Base-by-base conservation (phyloP, 2,888 invertebrate species). In the Phaonia tiefii region DNA sequence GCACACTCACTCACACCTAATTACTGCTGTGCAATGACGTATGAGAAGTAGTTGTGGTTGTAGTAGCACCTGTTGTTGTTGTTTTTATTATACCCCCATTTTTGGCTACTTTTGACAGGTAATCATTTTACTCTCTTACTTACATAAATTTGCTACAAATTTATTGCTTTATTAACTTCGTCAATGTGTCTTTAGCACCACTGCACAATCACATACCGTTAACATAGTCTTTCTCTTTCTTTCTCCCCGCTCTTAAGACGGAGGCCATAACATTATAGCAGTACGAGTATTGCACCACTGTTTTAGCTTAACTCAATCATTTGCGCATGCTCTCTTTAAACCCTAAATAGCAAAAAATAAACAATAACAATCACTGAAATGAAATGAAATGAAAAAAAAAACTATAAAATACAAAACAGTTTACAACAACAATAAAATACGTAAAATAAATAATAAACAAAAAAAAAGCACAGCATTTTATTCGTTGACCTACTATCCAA, bases 401-500 rank as follows among this genome's bases (percentile, higher is more conserved):
- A 54, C 54, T 54, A 54, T 54, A 11, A 54, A 22, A 17, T 51
- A 51, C 51, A 22, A 51, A 51, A 51, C 51, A 51, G 31, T 31
- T 31, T 44, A 54, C 31, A 54, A 2, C 20, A 25, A 54, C 54
- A 54, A 22, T 3, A 10, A 17, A n/a, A 20, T 63, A 15, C 63
- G 15, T 15, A 26, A 15, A 15, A 63, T 39, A 63, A 66, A 67
- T 56, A 39, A 70, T 8, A 58, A 71, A n/a, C 51, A 54, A 49
- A n/a, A n/a, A 54, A 51, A 58, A 37, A 66, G 13, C 44, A 56
- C 46, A 17, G 56, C 63, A 60, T 39, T 74, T 54, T 84, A 82
- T 84, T 84, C 84, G 83, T 80, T 85, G 85, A 85, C 85, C 85
- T 85, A 85, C 85, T 83, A 84, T 85, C 83, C 83, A 81, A 84